These are phyloP conservation scores for Valencia hispanica DNA, from an alignment of 2,797 vertebrate species.

Conservation along the genomic window DNA sequence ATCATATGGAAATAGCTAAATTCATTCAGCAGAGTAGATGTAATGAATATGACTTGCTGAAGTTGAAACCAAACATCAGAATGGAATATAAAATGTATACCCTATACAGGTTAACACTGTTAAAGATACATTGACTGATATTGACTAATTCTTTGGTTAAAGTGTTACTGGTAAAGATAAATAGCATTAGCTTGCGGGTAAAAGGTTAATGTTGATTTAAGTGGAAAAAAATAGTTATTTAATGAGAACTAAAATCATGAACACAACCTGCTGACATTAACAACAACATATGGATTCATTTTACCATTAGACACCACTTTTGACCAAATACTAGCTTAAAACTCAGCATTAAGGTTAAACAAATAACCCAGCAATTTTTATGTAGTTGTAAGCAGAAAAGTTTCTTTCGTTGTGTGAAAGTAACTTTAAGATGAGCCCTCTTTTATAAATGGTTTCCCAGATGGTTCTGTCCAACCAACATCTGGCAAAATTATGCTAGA, in stretches of 20 bases:
- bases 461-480: neutral
- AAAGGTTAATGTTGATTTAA: neutral
- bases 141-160: neutral
- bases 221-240: neutral
- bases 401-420: neutral
- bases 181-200: neutral
- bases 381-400: neutral
- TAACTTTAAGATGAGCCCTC: neutral
- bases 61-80: neutral
- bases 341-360: neutral
- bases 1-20: neutral
- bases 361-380: neutral
- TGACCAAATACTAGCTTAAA: neutral
- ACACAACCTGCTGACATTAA: neutral
- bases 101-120: too few relatives aligned
- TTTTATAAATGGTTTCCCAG: neutral
- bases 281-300: neutral
- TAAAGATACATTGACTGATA: neutral
- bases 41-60: too few relatives aligned
- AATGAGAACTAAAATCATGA: neutral
- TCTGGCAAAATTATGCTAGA: slow-evolving; percentile 4
- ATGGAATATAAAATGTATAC: neutral
- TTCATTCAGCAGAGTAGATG: neutral
- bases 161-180: neutral
- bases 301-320: neutral